Conservation (phyloP, 1,140 invertebrate genomes). For the Drosophila watanabei region DNA sequence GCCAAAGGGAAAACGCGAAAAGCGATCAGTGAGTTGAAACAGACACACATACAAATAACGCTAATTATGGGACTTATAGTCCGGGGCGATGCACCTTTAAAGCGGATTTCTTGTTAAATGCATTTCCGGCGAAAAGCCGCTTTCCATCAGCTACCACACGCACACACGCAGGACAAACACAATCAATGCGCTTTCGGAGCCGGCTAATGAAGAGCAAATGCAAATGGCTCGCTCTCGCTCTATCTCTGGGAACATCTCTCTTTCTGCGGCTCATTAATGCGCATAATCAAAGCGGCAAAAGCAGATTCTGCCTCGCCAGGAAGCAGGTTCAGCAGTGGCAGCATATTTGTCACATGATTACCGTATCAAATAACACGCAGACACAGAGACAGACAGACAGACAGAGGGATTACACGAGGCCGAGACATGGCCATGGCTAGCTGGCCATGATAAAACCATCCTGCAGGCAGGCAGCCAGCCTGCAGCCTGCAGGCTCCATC, state of each 20-base stretch:
- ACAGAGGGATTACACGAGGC: conserved; percentile 53
- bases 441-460: conserved; percentile 9
- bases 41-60: conserved; percentile 22
- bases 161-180: conserved; percentile 49
- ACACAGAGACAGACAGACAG: conserved; percentile 21
- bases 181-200: conserved; percentile 57
- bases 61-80: conserved; percentile 66
- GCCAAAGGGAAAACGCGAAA: neutral
- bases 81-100: conserved; percentile 41
- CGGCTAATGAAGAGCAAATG: conserved; percentile 78
- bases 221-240: conserved; percentile 36
- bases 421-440: conserved; percentile 33
- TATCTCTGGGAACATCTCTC: conserved; percentile 3
- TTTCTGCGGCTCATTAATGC: conserved; percentile 68
- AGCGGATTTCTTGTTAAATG: conserved; percentile 54
- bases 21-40: neutral
- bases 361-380: conserved; percentile 70
- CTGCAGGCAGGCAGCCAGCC: neutral
- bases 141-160: conserved; percentile 45
- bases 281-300: conserved; percentile 74
- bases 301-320: conserved; percentile 10
- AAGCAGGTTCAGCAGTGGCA: conserved; percentile 28
- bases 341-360: conserved; percentile 81
- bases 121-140: conserved; percentile 66
- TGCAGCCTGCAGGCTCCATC: neutral